Evolutionary conservation across 1,140 invertebrate genomes (phyloP).

Genomic region (Drosophila guanche): DNA sequence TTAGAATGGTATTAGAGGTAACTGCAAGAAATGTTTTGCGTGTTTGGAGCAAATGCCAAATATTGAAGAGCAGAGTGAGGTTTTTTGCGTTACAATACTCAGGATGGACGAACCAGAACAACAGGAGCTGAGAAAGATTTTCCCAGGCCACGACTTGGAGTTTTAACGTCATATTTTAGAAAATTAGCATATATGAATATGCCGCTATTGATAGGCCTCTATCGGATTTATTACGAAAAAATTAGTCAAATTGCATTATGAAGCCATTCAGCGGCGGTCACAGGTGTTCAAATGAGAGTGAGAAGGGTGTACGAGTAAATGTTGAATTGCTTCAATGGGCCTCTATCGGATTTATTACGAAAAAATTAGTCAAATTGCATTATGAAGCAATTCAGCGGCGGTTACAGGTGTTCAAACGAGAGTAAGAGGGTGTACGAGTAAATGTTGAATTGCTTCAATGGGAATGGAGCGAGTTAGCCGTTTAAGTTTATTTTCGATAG

Average conservation of each 20-base stretch:
- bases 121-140: conserved; percentile 12
- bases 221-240: not conserved
- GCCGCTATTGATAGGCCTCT: not conserved
- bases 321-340: not conserved
- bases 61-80: not conserved
- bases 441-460: too few species aligned
- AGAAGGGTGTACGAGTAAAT: too few species aligned
- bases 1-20: not conserved
- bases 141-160: conserved; percentile 9
- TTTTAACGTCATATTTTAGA: conserved; percentile 18
- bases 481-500: too few species aligned
- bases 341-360: not conserved
- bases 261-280: too few species aligned
- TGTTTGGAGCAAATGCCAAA: not conserved
- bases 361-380: not conserved
- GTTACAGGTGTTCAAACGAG: too few species aligned
- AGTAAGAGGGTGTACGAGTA: too few species aligned
- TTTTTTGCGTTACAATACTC: conserved; percentile 22
- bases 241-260: not conserved
- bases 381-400: too few species aligned
- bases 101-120: conserved; percentile 2
- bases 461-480: too few species aligned
- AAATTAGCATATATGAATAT: conserved; percentile 1
- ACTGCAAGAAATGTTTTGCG: not conserved
- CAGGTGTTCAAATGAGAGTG: too few species aligned